Percentiles rank a stretch among this genome's conserved stretches.
Conservation (phyloP, 2,113 vertebrate genomes). For the Gasterosteus aculeatus region DNA sequence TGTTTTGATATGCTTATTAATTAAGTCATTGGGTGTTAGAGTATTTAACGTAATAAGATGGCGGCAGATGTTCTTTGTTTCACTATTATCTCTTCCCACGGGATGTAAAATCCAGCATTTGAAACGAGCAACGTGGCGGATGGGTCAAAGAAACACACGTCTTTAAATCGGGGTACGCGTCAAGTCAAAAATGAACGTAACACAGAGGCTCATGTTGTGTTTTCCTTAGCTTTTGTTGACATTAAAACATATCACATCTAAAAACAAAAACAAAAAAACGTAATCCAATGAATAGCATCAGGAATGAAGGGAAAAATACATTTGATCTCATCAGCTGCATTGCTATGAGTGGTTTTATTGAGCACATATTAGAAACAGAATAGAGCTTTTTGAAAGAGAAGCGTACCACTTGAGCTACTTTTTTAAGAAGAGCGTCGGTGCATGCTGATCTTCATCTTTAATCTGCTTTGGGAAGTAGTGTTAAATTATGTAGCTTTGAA, state of each 20-base stretch:
- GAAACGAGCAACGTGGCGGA: neutral
- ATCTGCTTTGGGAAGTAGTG: conserved; percentile 27
- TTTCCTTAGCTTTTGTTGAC: too few species aligned
- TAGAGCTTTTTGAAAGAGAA: conserved; percentile 3
- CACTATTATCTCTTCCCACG: neutral
- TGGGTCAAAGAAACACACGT: neutral
- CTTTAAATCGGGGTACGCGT: neutral
- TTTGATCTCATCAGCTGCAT: conserved; percentile 24
- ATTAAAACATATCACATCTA: too few species aligned
- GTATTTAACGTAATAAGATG: neutral
- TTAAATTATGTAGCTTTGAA: conserved; percentile 42
- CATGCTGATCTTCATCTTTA: conserved; percentile 37
- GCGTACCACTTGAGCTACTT: neutral
- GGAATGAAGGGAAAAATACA: conserved; percentile 25
- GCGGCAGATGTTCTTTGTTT: neutral
- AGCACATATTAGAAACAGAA: conserved; percentile 17
- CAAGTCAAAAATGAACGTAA: neutral
- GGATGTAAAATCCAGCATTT: neutral
- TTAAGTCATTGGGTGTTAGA: neutral
- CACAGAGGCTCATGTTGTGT: neutral
- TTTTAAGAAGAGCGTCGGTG: neutral
- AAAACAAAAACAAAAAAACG: conserved; percentile 1
- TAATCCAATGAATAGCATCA: conserved; percentile 27
- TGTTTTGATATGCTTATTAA: neutral
- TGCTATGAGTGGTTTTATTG: neutral